A percentile compares a stretch with the other conserved stretches of the same genome.
phyloP scores from a whole-genome alignment of 2,888 invertebrate species.

The Drosophila anceps region DNA sequence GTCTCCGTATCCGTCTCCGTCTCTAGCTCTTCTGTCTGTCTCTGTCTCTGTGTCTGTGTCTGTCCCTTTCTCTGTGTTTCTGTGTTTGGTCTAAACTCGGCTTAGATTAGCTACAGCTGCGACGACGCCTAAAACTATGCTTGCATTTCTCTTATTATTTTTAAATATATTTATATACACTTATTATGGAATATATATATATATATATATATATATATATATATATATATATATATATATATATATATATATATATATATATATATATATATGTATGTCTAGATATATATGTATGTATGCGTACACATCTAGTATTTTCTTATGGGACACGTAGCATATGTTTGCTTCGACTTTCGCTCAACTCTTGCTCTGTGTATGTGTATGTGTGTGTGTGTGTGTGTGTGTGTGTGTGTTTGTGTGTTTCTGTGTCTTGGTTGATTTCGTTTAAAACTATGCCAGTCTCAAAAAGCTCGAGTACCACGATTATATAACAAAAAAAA shows the following conservation, averaged over 20 bases:
- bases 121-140: conserved; percentile 50
- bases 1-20: background rate
- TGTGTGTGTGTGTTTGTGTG: conserved; percentile 26
- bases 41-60: background rate
- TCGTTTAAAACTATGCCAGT: conserved; percentile 85
- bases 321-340: conserved; percentile 37
- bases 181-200: conserved; percentile 29
- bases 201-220: conserved; percentile 12
- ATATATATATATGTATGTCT: background rate
- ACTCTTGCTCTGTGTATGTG: conserved; percentile 15
- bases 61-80: conserved; percentile 3
- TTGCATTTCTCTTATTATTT: conserved; percentile 12
- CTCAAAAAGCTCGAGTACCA: conserved; percentile 86
- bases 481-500: conserved; percentile 49
- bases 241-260: conserved; percentile 30
- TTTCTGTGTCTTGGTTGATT: conserved; percentile 27
- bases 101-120: conserved; percentile 51
- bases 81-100: conserved; percentile 61
- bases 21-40: conserved; percentile 6
- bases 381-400: conserved; percentile 8
- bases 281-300: conserved; percentile 3
- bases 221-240: background rate
- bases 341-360: conserved; percentile 20
- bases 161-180: conserved; percentile 42
- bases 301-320: conserved; percentile 13